Percentiles rank a stretch among this genome's conserved stretches.
Evolutionary conservation across 92 coral and sea anemone genomes (phyloP).

Genomic region (Diadumene lineata): DNA sequence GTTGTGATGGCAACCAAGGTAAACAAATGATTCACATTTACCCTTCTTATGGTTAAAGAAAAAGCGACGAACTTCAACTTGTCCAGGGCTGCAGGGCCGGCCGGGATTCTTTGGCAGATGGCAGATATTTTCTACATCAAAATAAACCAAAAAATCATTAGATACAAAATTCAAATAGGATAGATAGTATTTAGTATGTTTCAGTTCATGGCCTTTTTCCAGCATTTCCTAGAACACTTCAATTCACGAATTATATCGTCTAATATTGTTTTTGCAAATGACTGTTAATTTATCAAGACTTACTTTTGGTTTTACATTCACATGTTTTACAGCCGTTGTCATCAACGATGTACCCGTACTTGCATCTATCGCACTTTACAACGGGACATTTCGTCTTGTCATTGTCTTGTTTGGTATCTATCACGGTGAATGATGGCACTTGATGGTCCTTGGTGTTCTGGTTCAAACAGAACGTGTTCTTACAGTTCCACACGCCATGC

Average conservation of each 20-base stretch:
- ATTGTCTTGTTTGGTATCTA: neutral
- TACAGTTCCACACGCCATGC: constrained; percentile 44
- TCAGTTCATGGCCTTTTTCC: too few relatives aligned
- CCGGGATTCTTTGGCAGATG: constrained; percentile 58
- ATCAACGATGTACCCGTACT: constrained; percentile 55
- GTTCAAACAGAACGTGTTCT: constrained; percentile 12
- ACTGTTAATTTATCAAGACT: too few relatives aligned
- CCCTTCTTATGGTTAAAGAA: constrained; percentile 65
- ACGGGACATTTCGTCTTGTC: neutral
- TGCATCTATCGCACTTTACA: constrained; percentile 60
- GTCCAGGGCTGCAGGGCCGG: constrained; percentile 32
- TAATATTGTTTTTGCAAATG: too few relatives aligned
- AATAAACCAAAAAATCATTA: too few relatives aligned
- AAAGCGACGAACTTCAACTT: constrained; percentile 33
- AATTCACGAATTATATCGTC: too few relatives aligned
- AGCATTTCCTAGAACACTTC: too few relatives aligned
- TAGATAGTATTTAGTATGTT: too few relatives aligned
- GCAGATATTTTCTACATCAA: constrained; percentile 55
- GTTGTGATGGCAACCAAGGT: constrained; percentile 64
- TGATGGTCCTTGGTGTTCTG: neutral
- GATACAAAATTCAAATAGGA: too few relatives aligned
- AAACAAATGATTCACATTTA: constrained; percentile 52
- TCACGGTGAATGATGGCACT: neutral
- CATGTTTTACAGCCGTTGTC: constrained; percentile 67
- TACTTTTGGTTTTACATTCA: constrained; percentile 42